Evolutionary conservation across 1,140 invertebrate species (phyloP).

Genomic region (Anastrepha ludens): DNA sequence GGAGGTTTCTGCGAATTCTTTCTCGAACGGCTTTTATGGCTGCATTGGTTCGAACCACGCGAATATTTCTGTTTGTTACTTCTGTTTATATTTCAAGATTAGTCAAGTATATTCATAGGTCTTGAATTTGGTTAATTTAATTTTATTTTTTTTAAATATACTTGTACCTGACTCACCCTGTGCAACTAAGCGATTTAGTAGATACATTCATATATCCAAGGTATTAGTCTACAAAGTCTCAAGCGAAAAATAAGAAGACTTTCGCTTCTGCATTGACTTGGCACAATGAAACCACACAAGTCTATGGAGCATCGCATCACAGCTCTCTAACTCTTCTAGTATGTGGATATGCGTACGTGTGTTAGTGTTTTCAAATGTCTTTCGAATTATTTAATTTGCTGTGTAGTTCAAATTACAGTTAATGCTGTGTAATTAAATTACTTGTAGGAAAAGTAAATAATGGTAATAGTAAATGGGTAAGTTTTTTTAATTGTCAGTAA

Average conservation of each 20-base stretch:
- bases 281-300: background rate
- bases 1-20: no score
- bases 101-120: no score
- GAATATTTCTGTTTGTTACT: no score
- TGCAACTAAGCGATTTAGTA: no score
- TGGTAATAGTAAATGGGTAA: slow-evolving; percentile 11
- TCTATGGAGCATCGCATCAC: background rate
- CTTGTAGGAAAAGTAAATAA: slow-evolving; percentile 18
- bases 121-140: no score
- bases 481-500: background rate
- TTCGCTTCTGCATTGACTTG: background rate
- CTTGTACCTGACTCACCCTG: no score
- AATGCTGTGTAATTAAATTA: slow-evolving; percentile 11
- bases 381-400: background rate
- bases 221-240: slow-evolving; percentile 4
- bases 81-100: no score
- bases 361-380: background rate
- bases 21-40: no score
- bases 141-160: no score
- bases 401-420: background rate
- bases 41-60: no score
- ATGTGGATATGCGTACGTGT: background rate
- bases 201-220: background rate
- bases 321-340: background rate
- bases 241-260: slow-evolving; percentile 5